Evolutionary conservation across 2,113 vertebrate genomes (phyloP).

Genomic region (Vulpes lagopus): DNA sequence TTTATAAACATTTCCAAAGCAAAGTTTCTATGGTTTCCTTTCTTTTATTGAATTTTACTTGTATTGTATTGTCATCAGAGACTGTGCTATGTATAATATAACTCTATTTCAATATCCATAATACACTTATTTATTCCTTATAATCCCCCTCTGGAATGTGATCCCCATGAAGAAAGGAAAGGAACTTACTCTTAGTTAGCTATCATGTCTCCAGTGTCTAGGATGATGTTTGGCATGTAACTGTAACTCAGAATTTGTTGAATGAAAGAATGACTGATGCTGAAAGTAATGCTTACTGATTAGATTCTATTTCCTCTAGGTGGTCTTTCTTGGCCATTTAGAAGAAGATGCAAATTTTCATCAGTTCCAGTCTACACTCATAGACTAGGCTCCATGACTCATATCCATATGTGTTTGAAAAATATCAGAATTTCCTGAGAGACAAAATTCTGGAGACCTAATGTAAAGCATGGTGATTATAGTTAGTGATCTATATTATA

Average conservation of each 20-base stretch:
- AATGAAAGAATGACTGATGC: neutral
- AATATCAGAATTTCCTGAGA: neutral
- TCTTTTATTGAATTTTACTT: slow-evolving; percentile 34
- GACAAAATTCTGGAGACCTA: neutral
- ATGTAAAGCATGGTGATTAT: neutral
- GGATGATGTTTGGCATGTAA: neutral
- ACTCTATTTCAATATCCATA: neutral
- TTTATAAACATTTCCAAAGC: slow-evolving; percentile 58
- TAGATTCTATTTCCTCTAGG: neutral
- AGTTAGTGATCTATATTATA: neutral
- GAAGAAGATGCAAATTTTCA: neutral
- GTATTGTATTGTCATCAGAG: neutral
- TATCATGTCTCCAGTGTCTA: neutral
- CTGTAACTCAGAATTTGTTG: neutral
- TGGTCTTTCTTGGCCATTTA: neutral
- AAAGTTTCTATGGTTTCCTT: neutral
- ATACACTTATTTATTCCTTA: neutral
- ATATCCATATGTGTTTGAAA: neutral
- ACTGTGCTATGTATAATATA: neutral
- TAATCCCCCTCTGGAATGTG: neutral
- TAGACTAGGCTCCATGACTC: neutral
- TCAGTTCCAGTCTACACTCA: neutral
- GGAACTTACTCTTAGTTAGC: neutral
- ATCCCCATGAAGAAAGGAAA: neutral
- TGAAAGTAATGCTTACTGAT: neutral